These are phyloP conservation scores for Falco naumanni DNA, from an alignment of 2,797 vertebrate genomes.

Conservation along the genomic window DNA sequence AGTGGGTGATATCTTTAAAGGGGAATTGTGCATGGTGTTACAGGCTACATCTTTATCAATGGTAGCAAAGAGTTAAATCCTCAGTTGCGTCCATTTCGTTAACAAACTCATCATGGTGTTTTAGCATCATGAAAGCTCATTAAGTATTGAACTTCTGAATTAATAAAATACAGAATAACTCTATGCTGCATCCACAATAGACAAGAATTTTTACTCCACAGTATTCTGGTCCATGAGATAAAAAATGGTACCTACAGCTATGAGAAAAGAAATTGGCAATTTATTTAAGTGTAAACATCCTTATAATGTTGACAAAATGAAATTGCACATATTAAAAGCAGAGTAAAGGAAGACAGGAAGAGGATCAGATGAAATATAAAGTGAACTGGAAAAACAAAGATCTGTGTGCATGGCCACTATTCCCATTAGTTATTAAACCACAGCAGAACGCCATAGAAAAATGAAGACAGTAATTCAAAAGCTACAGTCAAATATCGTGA, in stretches of 20 bases:
- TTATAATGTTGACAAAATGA: neutral
- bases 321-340: neutral
- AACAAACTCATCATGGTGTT: neutral
- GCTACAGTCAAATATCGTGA: neutral
- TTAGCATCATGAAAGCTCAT: neutral
- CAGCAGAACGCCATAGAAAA: neutral
- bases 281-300: neutral
- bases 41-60: neutral
- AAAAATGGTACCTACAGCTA: neutral
- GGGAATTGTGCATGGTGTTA: accelerated
- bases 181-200: neutral
- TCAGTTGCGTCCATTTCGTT: neutral
- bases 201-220: neutral
- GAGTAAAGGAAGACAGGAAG: neutral
- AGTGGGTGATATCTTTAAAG: neutral
- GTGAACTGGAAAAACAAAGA: neutral
- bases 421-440: slow-evolving; percentile 13
- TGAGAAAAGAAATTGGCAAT: slow-evolving; percentile 4
- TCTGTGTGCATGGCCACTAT: neutral
- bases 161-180: neutral
- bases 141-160: neutral
- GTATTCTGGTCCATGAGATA: neutral
- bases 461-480: neutral
- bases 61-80: neutral
- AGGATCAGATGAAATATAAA: neutral